Evolutionary conservation across 2,888 invertebrate genomes (phyloP).

Genomic region (Hyppa rectilinea): DNA sequence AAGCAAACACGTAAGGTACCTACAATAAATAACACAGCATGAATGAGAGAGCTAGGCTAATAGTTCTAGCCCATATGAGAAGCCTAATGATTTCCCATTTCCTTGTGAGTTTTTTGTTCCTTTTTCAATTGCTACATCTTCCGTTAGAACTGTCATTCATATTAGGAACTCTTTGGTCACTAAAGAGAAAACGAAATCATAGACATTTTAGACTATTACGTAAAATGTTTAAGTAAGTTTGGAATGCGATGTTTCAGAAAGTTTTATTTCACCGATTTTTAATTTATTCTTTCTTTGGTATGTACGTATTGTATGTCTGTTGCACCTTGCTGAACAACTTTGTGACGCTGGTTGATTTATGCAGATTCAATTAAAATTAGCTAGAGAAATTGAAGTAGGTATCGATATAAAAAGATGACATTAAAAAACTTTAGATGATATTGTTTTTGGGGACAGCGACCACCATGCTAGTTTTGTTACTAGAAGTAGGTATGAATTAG

Average conservation of each 20-base stretch:
- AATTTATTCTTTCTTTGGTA: not conserved
- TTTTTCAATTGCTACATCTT: constrained; percentile 33
- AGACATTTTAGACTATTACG: constrained; percentile 19
- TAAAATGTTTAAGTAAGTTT: constrained; percentile 12
- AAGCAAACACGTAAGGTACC: constrained; percentile 30
- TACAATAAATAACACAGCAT: constrained; percentile 24
- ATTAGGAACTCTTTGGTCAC: constrained; percentile 22
- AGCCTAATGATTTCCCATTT: constrained; percentile 54
- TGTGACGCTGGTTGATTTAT: no score
- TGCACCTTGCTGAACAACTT: no score
- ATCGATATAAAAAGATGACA: no score
- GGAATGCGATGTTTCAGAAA: constrained; percentile 29
- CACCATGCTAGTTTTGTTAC: no score
- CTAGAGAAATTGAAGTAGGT: no score
- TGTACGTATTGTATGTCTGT: not conserved
- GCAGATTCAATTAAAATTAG: no score
- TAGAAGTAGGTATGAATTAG: no score
- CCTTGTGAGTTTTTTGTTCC: constrained; percentile 29
- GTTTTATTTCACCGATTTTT: constrained; percentile 5
- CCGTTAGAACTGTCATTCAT: constrained; percentile 17
- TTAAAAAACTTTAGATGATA: no score
- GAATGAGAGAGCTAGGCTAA: constrained; percentile 42
- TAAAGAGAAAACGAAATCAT: constrained; percentile 31
- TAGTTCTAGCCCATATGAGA: constrained; percentile 40
- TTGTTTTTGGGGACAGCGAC: no score